Evolutionary conservation across 2,888 invertebrate species (phyloP), one percentile per base, ranked within the genome.

Genomic region (Eledona agricola): DNA sequence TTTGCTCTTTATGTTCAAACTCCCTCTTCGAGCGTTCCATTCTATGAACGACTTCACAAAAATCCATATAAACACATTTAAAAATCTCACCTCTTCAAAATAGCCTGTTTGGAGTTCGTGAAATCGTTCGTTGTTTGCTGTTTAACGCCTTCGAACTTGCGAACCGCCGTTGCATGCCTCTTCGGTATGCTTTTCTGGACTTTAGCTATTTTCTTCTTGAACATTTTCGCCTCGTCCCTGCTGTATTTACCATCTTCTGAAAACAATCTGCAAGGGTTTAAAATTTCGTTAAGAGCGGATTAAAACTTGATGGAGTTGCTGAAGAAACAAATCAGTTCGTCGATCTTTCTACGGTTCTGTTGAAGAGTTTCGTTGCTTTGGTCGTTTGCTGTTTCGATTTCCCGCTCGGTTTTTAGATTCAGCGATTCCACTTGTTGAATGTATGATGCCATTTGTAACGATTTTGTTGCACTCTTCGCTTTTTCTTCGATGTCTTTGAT

Each of bases 61-160:
- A n/a, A n/a, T n/a, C n/a, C n/a, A n/a, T n/a, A n/a, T n/a, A n/a
- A n/a, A n/a, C n/a, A n/a, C n/a, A n/a, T n/a, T n/a, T n/a, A n/a
- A n/a, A n/a, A n/a, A n/a, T 53, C 19, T 19, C 32, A 32, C 13
- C 5, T 28, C 16, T 55, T 47, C 2, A 64, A 31, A 45, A 32
- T 32, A 2, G 25, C 10, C 7, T 29, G 29, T 6, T 6, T 22
- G 4, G 19, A 10, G 1, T 6, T 7, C 1, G 19, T 11, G 19
- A 37, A 38, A 1, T 3, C 4, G 29, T 58, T 58, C 20, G 26
- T 26, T 32, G 54, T 52, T 15, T 23, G 10, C 3, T 1, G 11
- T 95, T 96, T 80, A 92, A 94, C 71, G 80, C 96, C 42, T 95
- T 95, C 76, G 95, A 97, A 79, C 91, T 94, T 64, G 89, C 96